These are phyloP conservation scores for Drosophila sproati DNA, from an alignment of 1,140 invertebrate genomes.

Conservation along the genomic window DNA sequence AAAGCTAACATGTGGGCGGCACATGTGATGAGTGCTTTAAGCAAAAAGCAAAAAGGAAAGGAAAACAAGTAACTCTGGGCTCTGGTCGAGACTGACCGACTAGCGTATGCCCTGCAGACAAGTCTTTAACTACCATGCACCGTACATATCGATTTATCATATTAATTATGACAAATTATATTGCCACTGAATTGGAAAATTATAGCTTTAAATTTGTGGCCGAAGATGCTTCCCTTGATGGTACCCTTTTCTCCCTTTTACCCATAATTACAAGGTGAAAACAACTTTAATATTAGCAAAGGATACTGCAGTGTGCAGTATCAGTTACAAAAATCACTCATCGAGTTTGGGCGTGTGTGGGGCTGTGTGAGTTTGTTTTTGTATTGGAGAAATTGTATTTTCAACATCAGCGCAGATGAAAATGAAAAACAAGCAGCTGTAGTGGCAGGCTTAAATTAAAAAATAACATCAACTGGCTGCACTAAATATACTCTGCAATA, in stretches of 20 bases:
- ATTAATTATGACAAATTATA: too few species aligned
- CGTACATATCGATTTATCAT: too few species aligned
- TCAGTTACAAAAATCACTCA: conserved; percentile 44
- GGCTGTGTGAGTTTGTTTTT: conserved; percentile 18
- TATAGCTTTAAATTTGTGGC: too few species aligned
- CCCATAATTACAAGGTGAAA: background rate
- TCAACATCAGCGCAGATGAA: conserved; percentile 17
- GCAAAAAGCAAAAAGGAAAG: background rate
- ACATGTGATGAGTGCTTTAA: conserved; percentile 21
- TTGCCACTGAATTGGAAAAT: too few species aligned
- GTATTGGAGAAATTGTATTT: conserved; percentile 23
- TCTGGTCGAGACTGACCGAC: background rate
- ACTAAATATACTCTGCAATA: background rate
- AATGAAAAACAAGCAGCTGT: conserved; percentile 25
- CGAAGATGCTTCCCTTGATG: background rate
- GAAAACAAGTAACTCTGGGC: background rate
- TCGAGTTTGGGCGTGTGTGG: background rate
- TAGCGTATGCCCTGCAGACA: background rate
- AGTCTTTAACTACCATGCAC: background rate
- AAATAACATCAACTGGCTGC: conserved; percentile 28
- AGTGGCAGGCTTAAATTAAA: conserved; percentile 31
- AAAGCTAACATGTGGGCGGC: conserved; percentile 25
- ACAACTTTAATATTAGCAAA: conserved; percentile 43
- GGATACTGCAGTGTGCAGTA: conserved; percentile 18
- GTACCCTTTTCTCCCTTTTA: too few species aligned